Evolutionary conservation across 2,113 vertebrate genomes (phyloP).

Genomic region (Ochotona curzoniae): DNA sequence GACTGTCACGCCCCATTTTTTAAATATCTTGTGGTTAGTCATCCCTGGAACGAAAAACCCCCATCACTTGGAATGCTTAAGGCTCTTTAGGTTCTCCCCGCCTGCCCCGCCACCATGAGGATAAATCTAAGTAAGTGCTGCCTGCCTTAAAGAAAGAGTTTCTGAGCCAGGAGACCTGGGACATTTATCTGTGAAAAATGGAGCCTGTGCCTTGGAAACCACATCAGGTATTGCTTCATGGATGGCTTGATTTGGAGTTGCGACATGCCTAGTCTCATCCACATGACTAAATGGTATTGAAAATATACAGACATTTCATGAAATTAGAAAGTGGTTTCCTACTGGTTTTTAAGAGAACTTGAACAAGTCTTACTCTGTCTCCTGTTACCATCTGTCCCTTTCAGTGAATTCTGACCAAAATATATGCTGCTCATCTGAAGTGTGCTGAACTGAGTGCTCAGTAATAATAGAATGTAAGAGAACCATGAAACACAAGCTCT

Average conservation of each 20-base stretch:
- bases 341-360: background rate
- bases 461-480: background rate
- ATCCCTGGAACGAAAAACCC: constrained; percentile 31
- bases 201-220: constrained; percentile 67
- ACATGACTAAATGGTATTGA: background rate
- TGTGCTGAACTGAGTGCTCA: background rate
- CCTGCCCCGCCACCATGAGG: constrained; percentile 55
- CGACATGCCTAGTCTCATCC: constrained; percentile 31
- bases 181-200: constrained; percentile 74
- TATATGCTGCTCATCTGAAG: background rate
- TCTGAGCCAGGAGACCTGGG: constrained; percentile 69
- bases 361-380: constrained; percentile 22
- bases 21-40: background rate
- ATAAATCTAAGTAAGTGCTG: constrained; percentile 72
- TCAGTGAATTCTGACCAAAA: constrained; percentile 37
- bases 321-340: background rate
- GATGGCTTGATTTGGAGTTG: constrained; percentile 71
- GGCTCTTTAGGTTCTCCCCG: background rate
- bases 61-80: constrained; percentile 20
- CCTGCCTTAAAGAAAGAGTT: constrained; percentile 64
- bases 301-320: background rate
- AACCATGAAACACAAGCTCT: background rate
- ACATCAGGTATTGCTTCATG: constrained; percentile 59
- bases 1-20: background rate
- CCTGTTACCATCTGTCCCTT: background rate